These are phyloP conservation scores for Bombus superbus DNA, from an alignment of 1,140 invertebrate species.

Conservation along the genomic window DNA sequence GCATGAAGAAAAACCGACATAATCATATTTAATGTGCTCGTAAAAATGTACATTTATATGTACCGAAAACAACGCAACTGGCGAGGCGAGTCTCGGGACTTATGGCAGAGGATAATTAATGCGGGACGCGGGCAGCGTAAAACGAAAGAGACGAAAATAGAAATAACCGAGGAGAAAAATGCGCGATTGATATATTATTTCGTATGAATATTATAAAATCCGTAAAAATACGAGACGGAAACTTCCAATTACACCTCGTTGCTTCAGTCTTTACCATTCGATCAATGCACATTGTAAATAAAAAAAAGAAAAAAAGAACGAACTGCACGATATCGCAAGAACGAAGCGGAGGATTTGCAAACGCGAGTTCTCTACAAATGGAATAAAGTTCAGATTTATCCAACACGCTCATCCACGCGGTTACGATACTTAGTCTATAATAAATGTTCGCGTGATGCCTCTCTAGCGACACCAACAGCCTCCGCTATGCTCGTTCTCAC, in stretches of 20 bases:
- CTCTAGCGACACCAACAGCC: conserved; percentile 20
- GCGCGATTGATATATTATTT: not conserved
- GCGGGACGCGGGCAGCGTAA: conserved; percentile 12
- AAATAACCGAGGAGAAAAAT: not conserved
- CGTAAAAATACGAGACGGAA: no score
- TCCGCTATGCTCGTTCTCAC: conserved; percentile 52
- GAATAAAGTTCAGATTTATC: conserved; percentile 29
- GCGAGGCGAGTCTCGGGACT: not conserved
- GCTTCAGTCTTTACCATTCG: not conserved
- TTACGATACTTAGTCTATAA: conserved; percentile 53
- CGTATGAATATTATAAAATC: not conserved
- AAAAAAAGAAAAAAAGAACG: not conserved
- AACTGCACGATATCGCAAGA: not conserved
- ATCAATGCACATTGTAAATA: not conserved
- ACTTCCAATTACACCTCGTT: not conserved
- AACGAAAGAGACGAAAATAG: not conserved
- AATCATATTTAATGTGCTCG: conserved; percentile 63
- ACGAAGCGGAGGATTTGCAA: conserved; percentile 9
- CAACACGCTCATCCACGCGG: not conserved
- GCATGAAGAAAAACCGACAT: conserved; percentile 53
- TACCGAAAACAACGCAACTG: conserved; percentile 48
- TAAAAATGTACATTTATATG: conserved; percentile 61
- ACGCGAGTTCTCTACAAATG: conserved; percentile 6
- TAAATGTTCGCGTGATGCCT: conserved; percentile 52
- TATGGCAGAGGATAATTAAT: conserved; percentile 38